Evolutionary conservation across 2,113 vertebrate species (phyloP), one percentile per base, ranked within the genome.

Genomic region (Microcebus tavaratra): DNA sequence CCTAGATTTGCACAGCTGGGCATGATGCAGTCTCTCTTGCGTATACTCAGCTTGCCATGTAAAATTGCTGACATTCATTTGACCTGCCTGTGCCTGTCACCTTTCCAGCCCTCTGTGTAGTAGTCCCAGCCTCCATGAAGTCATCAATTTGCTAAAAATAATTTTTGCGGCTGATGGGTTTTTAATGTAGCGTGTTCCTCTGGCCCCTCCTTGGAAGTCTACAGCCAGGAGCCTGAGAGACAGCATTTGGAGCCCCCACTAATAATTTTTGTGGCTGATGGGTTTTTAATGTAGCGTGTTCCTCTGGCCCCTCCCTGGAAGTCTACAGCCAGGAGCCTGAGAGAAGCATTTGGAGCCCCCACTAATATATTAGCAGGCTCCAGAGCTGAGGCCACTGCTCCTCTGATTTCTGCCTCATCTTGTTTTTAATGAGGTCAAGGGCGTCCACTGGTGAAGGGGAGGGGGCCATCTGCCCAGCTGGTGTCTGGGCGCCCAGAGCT

Each of bases 361-460:
- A 7, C 45, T 42, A 10, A 31, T 27, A 31, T 27, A n/a, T 63
- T 27, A 50, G 57, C 57, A 88, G 65, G 14, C 55, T 93, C 65
- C 12, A 39, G 15, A 67, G 27, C 25, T 55, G 25, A 86, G 31
- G 31, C 72, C 48, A 36, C 61, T 42, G 50, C 42, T 10, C 5
- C 39, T 80, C 55, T 72, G 81, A 53, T 42, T 81, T 85, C 90
- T 85, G 63, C 34, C 34, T 57, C 9, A 0, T 72, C 31, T 61
- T 86, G 10, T 86, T 86, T 84, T 72, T 86, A 75, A 39, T 80
- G 75, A 95, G 78, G 90, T 84, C 93, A 76, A 96, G 90, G 59
- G 53, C 13, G 23, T 11, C 73, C 29, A 29, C 4, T 27, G 9
- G 48, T 9, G 53, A 39, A 72, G 25, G 31, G 18, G 27, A 20